Evolutionary conservation across 2,797 vertebrate genomes (phyloP).

Genomic region (Channa striata): DNA sequence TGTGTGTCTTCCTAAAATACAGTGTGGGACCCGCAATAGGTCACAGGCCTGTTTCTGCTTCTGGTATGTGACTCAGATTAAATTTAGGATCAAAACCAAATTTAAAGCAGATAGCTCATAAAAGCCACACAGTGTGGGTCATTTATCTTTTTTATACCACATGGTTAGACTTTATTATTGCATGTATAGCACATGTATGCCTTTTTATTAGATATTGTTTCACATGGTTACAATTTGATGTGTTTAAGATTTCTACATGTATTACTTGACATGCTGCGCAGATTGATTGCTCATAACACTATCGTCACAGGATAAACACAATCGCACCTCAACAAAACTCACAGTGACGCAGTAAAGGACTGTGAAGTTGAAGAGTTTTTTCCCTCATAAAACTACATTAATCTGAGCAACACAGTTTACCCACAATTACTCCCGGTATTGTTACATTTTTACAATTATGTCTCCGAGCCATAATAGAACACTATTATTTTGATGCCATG

Average conservation of each 20-base stretch:
- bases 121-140: neutral
- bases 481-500: too few relatives aligned
- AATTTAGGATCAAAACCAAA: slow-evolving; percentile 36
- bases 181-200: neutral
- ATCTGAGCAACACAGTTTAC: too few relatives aligned
- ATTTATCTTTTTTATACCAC: slow-evolving; percentile 23
- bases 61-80: slow-evolving; percentile 16
- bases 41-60: slow-evolving; percentile 9
- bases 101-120: slow-evolving; percentile 31
- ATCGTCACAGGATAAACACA: neutral
- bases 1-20: slow-evolving; percentile 53
- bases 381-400: too few relatives aligned
- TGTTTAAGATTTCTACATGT: neutral
- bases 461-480: too few relatives aligned
- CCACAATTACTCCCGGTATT: neutral
- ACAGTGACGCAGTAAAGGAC: neutral
- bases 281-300: neutral
- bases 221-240: slow-evolving; percentile 19
- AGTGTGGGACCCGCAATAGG: slow-evolving; percentile 24
- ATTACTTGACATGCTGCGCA: neutral
- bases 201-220: neutral
- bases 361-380: too few relatives aligned
- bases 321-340: neutral
- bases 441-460: neutral
- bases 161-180: slow-evolving; percentile 1